Conservation (phyloP, 2,888 invertebrate genomes). For the Drosophila anomelani region DNA sequence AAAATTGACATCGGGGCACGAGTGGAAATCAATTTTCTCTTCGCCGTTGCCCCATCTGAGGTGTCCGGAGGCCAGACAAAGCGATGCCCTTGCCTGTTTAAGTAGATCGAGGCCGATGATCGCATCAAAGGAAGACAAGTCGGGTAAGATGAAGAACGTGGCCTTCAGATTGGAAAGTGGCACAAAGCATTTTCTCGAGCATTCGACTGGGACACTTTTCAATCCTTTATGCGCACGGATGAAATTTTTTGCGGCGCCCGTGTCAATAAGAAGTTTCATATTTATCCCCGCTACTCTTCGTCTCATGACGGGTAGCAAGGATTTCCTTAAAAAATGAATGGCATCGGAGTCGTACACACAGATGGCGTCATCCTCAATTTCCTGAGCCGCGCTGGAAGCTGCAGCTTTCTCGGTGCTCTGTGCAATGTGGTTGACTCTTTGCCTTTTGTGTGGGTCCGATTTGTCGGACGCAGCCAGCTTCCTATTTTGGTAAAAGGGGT, state of each 20-base stretch:
- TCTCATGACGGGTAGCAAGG: no score
- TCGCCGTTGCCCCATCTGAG: no score
- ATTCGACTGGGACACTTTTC: no score
- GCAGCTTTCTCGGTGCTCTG: not conserved
- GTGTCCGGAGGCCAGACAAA: no score
- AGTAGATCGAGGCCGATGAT: no score
- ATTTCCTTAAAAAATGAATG: conserved; percentile 1
- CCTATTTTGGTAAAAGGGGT: not conserved
- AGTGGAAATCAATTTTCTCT: no score
- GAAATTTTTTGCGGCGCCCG: conserved; percentile 18
- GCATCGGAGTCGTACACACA: not conserved
- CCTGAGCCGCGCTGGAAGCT: not conserved
- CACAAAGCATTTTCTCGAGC: no score
- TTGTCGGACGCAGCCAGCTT: not conserved
- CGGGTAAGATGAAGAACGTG: no score
- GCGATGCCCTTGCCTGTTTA: no score
- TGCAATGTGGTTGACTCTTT: not conserved
- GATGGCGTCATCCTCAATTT: not conserved
- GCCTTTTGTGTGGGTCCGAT: not conserved
- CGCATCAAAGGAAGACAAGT: no score
- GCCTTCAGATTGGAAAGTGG: no score
- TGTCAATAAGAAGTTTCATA: conserved; percentile 16
- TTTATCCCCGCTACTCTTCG: conserved; percentile 16
- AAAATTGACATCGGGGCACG: no score
- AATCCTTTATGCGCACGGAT: not conserved